These are phyloP conservation scores for Drosophila bocqueti DNA, from an alignment of 1,140 invertebrate species.

Conservation along the genomic window DNA sequence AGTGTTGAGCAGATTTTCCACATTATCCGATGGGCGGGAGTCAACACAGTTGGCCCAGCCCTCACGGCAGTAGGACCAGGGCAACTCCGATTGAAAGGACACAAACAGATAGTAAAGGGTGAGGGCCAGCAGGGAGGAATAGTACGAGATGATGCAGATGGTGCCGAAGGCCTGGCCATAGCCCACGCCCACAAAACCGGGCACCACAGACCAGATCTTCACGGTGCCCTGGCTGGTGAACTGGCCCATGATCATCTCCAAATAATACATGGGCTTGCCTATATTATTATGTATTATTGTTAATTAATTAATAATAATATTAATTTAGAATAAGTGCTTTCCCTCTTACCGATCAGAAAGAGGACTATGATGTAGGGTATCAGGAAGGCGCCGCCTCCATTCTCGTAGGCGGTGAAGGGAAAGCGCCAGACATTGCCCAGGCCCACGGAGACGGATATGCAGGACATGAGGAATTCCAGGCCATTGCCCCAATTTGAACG, in stretches of 20 bases:
- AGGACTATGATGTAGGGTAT: constrained; percentile 94
- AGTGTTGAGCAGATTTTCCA: constrained; percentile 16
- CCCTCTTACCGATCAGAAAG: constrained; percentile 89
- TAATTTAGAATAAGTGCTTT: background rate
- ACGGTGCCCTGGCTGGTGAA: constrained; percentile 89
- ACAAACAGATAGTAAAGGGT: constrained; percentile 89
- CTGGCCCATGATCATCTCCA: constrained; percentile 92
- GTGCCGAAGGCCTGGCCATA: constrained; percentile 90
- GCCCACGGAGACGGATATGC: constrained; percentile 95
- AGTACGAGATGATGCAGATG: constrained; percentile 90
- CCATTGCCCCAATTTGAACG: constrained; percentile 93
- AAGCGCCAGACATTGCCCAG: constrained; percentile 89
- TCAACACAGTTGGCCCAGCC: constrained; percentile 87
- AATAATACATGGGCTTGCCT: constrained; percentile 92
- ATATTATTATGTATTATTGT: background rate
- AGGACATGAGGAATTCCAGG: constrained; percentile 95
- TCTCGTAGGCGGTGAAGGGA: constrained; percentile 93
- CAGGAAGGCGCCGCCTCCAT: constrained; percentile 90
- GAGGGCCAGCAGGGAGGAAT: constrained; percentile 89
- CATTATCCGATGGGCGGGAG: constrained; percentile 43
- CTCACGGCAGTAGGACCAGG: constrained; percentile 88
- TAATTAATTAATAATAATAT: background rate
- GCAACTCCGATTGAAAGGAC: constrained; percentile 88
- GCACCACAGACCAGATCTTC: constrained; percentile 86
- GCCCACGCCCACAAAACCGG: constrained; percentile 89